These are phyloP conservation scores for Calephelis nemesis DNA, from an alignment of 1,140 invertebrate genomes.

Conservation along the genomic window DNA sequence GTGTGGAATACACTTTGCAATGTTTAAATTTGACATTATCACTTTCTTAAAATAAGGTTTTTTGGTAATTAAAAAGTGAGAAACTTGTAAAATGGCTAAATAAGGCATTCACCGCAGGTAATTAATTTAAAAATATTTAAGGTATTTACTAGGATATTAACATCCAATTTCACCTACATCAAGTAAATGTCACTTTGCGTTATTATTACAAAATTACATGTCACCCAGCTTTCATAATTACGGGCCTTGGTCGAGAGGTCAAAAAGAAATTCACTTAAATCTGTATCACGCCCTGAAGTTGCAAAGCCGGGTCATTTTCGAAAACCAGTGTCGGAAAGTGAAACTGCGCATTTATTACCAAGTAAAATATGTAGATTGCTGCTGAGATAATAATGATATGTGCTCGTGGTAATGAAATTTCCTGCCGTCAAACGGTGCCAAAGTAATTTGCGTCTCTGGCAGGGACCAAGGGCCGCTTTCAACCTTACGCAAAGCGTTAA, in stretches of 20 bases:
- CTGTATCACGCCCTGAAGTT: conserved; percentile 67
- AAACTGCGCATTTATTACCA: conserved; percentile 75
- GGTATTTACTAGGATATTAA: conserved; percentile 19
- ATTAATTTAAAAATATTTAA: conserved; percentile 28
- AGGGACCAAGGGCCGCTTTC: conserved; percentile 72
- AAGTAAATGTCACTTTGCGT: conserved; percentile 70
- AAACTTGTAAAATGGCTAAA: conserved; percentile 5
- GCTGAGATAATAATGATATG: conserved; percentile 77
- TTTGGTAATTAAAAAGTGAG: conserved; percentile 9
- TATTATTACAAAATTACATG: conserved; percentile 70
- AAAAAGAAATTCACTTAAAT: conserved; percentile 78
- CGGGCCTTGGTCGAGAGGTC: conserved; percentile 73
- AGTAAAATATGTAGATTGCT: conserved; percentile 78
- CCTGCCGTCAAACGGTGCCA: conserved; percentile 77
- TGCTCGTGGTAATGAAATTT: conserved; percentile 79
- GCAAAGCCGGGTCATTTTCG: conserved; percentile 74
- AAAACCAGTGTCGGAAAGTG: conserved; percentile 77
- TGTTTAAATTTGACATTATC: conserved; percentile 7
- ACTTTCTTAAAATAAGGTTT: neutral
- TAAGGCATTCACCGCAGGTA: conserved; percentile 13
- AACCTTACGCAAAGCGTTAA: conserved; percentile 71
- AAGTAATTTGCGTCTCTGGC: conserved; percentile 77
- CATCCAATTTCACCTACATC: conserved; percentile 28
- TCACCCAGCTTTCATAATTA: conserved; percentile 65
- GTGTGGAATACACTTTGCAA: too few species aligned